These are phyloP conservation scores for Ibycter americanus DNA, from an alignment of 2,797 vertebrate species.

Conservation along the genomic window DNA sequence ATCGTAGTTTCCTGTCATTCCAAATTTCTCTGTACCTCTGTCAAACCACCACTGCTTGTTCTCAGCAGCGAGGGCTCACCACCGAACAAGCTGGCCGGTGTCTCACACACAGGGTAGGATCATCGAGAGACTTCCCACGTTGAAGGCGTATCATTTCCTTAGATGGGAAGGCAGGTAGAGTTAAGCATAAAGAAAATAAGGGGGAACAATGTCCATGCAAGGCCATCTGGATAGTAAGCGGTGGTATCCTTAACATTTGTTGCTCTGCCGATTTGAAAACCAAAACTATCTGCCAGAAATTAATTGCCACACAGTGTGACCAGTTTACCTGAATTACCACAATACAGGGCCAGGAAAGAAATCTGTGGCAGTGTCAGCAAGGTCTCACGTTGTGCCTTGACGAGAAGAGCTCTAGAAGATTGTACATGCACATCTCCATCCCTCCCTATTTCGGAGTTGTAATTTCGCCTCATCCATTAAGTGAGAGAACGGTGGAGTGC, in stretches of 20 bases:
- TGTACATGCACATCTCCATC: not conserved
- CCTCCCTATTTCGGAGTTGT: rapidly evolving
- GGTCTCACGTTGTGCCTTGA: not conserved
- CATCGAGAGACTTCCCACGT: rapidly evolving
- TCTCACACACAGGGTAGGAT: not conserved
- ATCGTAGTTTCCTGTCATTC: not conserved
- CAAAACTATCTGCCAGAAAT: not conserved
- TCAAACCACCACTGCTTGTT: not conserved
- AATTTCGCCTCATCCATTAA: not conserved
- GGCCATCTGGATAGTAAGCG: rapidly evolving
- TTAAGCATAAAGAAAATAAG: not conserved
- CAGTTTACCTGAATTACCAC: not conserved
- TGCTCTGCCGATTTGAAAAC: not conserved
- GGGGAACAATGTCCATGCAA: not conserved
- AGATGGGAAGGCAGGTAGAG: not conserved
- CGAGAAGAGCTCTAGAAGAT: not conserved
- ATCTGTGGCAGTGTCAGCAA: not conserved
- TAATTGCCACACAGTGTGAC: not conserved
- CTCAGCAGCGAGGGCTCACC: not conserved
- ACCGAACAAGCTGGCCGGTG: not conserved
- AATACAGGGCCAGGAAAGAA: not conserved
- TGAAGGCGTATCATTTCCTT: rapidly evolving
- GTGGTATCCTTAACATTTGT: not conserved
- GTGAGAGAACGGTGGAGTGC: rapidly evolving
- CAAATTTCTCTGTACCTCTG: not conserved